Conservation (phyloP, 1,140 invertebrate genomes). For the Rhopalosiphum maidis region DNA sequence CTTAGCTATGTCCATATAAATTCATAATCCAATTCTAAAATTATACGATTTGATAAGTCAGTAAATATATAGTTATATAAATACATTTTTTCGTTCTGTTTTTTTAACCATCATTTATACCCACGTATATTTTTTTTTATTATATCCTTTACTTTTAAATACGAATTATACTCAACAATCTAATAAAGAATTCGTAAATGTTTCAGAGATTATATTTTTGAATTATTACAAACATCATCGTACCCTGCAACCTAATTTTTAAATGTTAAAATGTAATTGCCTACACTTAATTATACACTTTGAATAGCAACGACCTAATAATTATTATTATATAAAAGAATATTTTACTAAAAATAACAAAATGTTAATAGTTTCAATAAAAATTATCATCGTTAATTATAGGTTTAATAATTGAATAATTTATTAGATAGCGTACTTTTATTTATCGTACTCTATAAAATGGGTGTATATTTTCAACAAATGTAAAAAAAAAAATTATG, state of each 20-base stretch:
- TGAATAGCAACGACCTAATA: too few species aligned
- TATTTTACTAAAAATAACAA: background rate
- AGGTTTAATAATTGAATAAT: background rate
- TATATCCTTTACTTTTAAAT: background rate
- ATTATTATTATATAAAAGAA: background rate
- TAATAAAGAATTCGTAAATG: background rate
- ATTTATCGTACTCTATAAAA: background rate
- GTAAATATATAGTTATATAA: background rate
- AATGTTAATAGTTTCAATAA: background rate
- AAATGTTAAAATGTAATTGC: background rate
- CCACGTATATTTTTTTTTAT: background rate
- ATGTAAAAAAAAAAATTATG: background rate
- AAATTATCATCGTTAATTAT: background rate
- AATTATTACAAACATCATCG: background rate
- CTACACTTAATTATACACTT: too few species aligned
- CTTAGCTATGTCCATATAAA: too few species aligned
- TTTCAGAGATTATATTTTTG: conserved; percentile 20
- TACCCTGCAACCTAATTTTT: background rate
- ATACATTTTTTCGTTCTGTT: background rate
- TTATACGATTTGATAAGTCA: background rate
- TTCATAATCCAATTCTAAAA: background rate
- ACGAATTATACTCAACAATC: background rate
- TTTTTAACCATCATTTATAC: background rate
- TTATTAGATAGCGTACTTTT: background rate
- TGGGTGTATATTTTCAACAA: background rate